Evolutionary conservation across 2,888 invertebrate genomes (phyloP).

Genomic region (Nomada fucata): DNA sequence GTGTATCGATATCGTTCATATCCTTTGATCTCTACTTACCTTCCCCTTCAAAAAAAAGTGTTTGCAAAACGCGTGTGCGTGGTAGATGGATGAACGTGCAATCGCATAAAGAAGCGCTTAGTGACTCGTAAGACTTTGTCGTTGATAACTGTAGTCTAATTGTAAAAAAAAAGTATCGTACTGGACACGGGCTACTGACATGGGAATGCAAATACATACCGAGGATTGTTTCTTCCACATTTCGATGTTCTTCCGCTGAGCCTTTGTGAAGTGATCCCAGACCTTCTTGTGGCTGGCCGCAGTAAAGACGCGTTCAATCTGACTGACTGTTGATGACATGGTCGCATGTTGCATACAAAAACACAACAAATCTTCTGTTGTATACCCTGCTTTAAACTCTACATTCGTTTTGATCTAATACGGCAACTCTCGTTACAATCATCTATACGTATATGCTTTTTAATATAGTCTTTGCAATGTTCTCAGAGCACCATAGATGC

Average conservation of each 20-base stretch:
- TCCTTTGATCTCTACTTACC: conserved; percentile 62
- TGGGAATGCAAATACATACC: conserved; percentile 87
- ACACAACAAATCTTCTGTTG: conserved; percentile 84
- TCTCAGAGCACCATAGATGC: conserved; percentile 7
- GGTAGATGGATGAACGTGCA: conserved; percentile 61
- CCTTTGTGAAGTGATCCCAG: conserved; percentile 99
- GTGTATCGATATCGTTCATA: conserved; percentile 28
- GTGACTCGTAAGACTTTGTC: conserved; percentile 56
- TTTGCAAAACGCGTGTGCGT: conserved; percentile 68
- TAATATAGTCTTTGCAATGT: conserved; percentile 32
- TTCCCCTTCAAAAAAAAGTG: conserved; percentile 63
- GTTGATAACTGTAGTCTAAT: conserved; percentile 58
- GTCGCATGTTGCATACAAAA: conserved; percentile 84
- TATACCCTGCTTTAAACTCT: conserved; percentile 77
- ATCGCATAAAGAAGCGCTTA: conserved; percentile 66
- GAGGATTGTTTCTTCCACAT: conserved; percentile 98
- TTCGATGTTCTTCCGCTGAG: conserved; percentile 99
- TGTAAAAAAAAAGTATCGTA: conserved; percentile 51
- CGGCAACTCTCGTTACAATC: conserved; percentile 49
- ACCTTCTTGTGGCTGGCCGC: conserved; percentile 98
- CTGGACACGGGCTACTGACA: conserved; percentile 58
- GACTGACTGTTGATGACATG: conserved; percentile 92
- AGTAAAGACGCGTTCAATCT: conserved; percentile 99
- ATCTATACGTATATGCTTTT: conserved; percentile 47
- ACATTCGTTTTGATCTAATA: conserved; percentile 66